Base-by-base conservation (phyloP, 1,140 invertebrate species). In the Drosophila paulistorum region DNA sequence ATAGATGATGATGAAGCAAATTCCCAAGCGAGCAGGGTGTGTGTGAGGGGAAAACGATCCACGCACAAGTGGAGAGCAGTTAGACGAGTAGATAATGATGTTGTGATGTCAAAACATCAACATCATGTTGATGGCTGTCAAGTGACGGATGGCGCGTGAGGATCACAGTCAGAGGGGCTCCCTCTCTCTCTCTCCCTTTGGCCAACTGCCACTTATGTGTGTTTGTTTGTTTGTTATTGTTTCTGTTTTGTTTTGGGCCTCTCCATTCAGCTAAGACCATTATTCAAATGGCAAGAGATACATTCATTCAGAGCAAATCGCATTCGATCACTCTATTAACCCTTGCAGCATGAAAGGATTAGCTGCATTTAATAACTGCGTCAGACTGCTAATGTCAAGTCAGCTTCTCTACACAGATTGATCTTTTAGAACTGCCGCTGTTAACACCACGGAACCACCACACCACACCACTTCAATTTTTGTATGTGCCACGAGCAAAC, bases 81-180 rank as follows among this genome's bases (percentile, higher is more conserved):
- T 68, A 77, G 75, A 70, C 64, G 71, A 75, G 76, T 65, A 79
- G 83, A 86, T 86, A 86, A 86, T 86, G 83, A 87, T 83, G 82
- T 85, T 86, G 83, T 72, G 84, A 68, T 87, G 83, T 86, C 83
- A 86, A 86, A 87, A 86, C 84, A 87, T 83, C 76, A 77, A 73
- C 69, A 74, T 83, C 72, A 79, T 72, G 77, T 79, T 66, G 65
- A 68, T 69, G 76, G 60, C 65, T 67, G 80, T 68, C 70, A 73
- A 84, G 65, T 83, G 79, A 87, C 83, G 69, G 79, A 86, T 83
- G 79, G 72, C 71, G 75, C 75, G 76, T 83, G 84, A 87, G 84
- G 82, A 87, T 86, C 83, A 62, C 70, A 62, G 51, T 57, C 59
- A 10, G 48, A 33, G 35, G 37, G 26, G 37, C 35, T 64, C 14